Conservation (phyloP, 2,888 invertebrate species). For the Pammene aurita region DNA sequence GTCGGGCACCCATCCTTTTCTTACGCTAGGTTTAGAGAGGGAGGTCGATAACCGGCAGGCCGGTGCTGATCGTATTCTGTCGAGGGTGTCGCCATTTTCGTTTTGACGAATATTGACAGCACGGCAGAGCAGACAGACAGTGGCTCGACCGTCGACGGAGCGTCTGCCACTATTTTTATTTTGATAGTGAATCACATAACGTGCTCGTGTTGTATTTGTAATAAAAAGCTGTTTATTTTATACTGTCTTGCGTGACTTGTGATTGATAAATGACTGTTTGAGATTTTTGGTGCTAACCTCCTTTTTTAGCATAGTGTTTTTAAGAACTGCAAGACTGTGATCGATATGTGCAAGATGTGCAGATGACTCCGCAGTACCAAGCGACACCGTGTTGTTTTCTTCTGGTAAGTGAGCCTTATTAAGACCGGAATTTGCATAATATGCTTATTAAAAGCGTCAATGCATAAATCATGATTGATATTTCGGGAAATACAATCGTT, state of each 20-base stretch:
- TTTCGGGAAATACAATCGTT: slow-evolving; percentile 46
- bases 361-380: slow-evolving; percentile 77
- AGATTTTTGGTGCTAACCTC: slow-evolving; percentile 80
- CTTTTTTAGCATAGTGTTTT: slow-evolving; percentile 79
- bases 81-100: slow-evolving; percentile 88
- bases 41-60: slow-evolving; percentile 63
- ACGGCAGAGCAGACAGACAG: slow-evolving; percentile 83
- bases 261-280: slow-evolving; percentile 61
- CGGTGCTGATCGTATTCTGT: slow-evolving; percentile 80
- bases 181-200: slow-evolving; percentile 79
- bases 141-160: slow-evolving; percentile 79
- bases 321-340: slow-evolving; percentile 80
- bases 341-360: slow-evolving; percentile 83
- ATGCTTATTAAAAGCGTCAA: slow-evolving; percentile 44
- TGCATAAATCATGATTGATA: slow-evolving; percentile 48
- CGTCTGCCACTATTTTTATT: slow-evolving; percentile 82
- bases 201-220: slow-evolving; percentile 62
- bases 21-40: slow-evolving; percentile 51
- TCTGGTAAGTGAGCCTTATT: slow-evolving; percentile 69
- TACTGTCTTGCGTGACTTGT: slow-evolving; percentile 63
- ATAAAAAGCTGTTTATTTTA: slow-evolving; percentile 61
- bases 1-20: slow-evolving; percentile 64
- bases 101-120: slow-evolving; percentile 90
- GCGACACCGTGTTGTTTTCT: slow-evolving; percentile 61
- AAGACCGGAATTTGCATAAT: slow-evolving; percentile 40